Percentiles rank a stretch among this genome's conserved stretches.
Evolutionary conservation across 2,888 invertebrate species (phyloP).

Genomic region (Philhelius pedissequus): DNA sequence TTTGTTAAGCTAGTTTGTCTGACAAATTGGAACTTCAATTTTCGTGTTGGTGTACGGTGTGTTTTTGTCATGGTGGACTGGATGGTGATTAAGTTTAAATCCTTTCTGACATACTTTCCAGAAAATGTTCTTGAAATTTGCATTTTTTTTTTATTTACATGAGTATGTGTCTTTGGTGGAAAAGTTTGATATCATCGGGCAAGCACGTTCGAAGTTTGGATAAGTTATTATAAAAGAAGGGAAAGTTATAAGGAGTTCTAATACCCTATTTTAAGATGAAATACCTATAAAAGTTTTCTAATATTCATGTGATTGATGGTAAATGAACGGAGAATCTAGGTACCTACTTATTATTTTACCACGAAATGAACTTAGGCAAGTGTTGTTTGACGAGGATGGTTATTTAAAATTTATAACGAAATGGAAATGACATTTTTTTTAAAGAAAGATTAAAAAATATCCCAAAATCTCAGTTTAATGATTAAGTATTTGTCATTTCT

Average conservation of each 20-base stretch:
- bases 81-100: constrained; percentile 49
- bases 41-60: neutral
- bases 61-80: constrained; percentile 37
- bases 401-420: neutral
- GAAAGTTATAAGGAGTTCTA: constrained; percentile 5
- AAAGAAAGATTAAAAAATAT: too few relatives aligned
- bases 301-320: neutral
- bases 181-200: constrained; percentile 36
- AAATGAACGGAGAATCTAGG: neutral
- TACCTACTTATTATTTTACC: neutral
- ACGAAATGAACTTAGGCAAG: neutral
- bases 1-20: constrained; percentile 25
- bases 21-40: constrained; percentile 46
- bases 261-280: neutral
- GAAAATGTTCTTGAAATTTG: constrained; percentile 35
- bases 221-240: neutral
- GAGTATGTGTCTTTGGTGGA: neutral
- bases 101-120: constrained; percentile 52
- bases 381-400: neutral
- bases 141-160: neutral
- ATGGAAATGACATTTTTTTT: too few relatives aligned
- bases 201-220: constrained; percentile 19
- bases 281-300: constrained; percentile 2
- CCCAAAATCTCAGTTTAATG: too few relatives aligned
- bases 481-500: too few relatives aligned